Percentiles rank a stretch among this genome's conserved stretches.
These are phyloP conservation scores for Aradus depressus DNA, from an alignment of 2,888 invertebrate species.

Conservation along the genomic window DNA sequence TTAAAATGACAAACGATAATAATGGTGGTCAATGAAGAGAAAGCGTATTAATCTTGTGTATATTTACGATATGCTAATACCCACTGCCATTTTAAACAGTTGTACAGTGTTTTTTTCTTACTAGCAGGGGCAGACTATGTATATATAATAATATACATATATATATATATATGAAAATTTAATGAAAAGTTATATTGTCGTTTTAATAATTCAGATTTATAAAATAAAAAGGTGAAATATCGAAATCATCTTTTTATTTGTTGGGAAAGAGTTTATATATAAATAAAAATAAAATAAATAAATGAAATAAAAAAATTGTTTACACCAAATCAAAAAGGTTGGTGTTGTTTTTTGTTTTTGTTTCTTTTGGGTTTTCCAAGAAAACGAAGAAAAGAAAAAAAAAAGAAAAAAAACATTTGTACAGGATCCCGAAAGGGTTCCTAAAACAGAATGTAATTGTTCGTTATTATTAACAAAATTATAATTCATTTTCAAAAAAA, in stretches of 20 bases:
- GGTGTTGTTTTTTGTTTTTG: constrained; percentile 15
- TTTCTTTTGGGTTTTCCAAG: no score
- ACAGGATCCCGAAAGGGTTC: constrained; percentile 16
- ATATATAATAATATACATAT: no score
- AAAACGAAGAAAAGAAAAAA: neutral
- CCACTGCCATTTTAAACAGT: constrained; percentile 22
- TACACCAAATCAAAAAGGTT: constrained; percentile 8
- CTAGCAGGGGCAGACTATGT: constrained; percentile 18
- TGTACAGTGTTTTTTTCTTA: constrained; percentile 22
- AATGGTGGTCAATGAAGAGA: no score
- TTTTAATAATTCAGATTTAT: neutral
- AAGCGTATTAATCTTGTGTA: no score
- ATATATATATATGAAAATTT: constrained; percentile 23
- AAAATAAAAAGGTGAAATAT: constrained; percentile 4
- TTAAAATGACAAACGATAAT: no score
- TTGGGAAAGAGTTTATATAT: constrained; percentile 1
- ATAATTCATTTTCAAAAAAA: constrained; percentile 29
- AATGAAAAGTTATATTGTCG: constrained; percentile 14
- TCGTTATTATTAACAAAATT: constrained; percentile 29
- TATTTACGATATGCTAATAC: constrained; percentile 20
- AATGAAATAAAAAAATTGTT: neutral
- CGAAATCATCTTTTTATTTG: constrained; percentile 2
- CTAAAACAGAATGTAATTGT: constrained; percentile 26
- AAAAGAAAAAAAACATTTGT: constrained; percentile 6
- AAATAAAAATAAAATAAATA: neutral